These are phyloP conservation scores for Cryptotis parvus DNA, from an alignment of 2,113 vertebrate genomes.

Conservation along the genomic window DNA sequence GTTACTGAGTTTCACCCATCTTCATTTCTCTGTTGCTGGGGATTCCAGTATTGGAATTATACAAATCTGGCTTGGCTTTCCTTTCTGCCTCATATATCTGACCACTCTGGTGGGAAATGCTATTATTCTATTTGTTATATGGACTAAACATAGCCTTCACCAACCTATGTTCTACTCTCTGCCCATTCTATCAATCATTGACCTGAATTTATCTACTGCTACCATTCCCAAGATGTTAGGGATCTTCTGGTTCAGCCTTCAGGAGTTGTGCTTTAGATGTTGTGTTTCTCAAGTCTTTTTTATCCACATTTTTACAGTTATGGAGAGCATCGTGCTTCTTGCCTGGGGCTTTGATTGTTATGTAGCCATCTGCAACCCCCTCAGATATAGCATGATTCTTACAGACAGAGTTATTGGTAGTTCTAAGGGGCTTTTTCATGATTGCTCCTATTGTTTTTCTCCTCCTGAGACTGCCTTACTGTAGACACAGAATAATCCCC, in stretches of 20 bases:
- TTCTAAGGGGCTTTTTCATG: constrained; percentile 57
- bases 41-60: constrained; percentile 62
- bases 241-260: constrained; percentile 64
- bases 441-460: constrained; percentile 40
- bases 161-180: constrained; percentile 82
- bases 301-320: constrained; percentile 74
- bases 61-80: constrained; percentile 67
- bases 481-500: constrained; percentile 63
- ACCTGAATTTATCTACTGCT: constrained; percentile 79
- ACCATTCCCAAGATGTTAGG: constrained; percentile 80
- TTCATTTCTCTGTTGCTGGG: constrained; percentile 68
- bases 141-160: constrained; percentile 60
- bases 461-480: constrained; percentile 57
- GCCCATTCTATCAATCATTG: constrained; percentile 81
- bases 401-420: fast-evolving
- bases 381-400: constrained; percentile 19
- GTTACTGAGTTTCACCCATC: constrained; percentile 16
- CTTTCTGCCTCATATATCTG: constrained; percentile 61
- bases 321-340: constrained; percentile 68
- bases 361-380: constrained; percentile 69
- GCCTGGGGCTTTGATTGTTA: constrained; percentile 67
- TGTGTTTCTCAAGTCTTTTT: constrained; percentile 81
- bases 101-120: constrained; percentile 67
- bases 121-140: constrained; percentile 56
- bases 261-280: constrained; percentile 58